Evolutionary conservation across 2,888 invertebrate species (phyloP).

Genomic region (Machimus rusticus): DNA sequence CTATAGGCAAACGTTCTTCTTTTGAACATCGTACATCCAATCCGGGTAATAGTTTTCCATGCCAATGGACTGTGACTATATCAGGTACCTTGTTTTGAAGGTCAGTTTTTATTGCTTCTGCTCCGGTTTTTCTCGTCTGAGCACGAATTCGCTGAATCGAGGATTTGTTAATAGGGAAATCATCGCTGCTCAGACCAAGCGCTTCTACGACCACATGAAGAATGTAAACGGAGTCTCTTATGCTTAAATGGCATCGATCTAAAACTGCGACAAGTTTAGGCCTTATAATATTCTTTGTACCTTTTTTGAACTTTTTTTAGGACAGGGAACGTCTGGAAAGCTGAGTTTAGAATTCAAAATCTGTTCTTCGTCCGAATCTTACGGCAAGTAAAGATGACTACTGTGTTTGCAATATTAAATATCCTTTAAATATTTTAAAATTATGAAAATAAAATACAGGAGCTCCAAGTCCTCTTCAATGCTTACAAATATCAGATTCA

Average conservation of each 20-base stretch:
- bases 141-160: constrained; percentile 52
- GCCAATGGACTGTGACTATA: constrained; percentile 54
- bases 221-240: constrained; percentile 50
- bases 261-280: constrained; percentile 48
- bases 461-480: too few species aligned
- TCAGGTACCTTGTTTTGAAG: constrained; percentile 54
- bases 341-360: too few species aligned
- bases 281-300: constrained; percentile 50
- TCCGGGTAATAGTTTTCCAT: constrained; percentile 55
- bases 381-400: too few species aligned
- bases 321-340: too few species aligned
- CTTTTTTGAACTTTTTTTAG: background rate
- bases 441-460: too few species aligned
- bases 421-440: too few species aligned
- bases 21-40: constrained; percentile 44
- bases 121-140: constrained; percentile 49
- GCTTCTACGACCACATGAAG: constrained; percentile 49
- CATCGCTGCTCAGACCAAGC: constrained; percentile 50
- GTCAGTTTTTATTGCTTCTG: constrained; percentile 54
- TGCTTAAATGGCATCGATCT: constrained; percentile 49
- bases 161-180: constrained; percentile 53
- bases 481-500: too few species aligned
- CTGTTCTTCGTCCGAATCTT: too few species aligned
- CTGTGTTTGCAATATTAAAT: too few species aligned
- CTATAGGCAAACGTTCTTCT: constrained; percentile 55